phyloP scores from a whole-genome alignment of 2,113 vertebrate genomes.

The Perognathus longimembris region DNA sequence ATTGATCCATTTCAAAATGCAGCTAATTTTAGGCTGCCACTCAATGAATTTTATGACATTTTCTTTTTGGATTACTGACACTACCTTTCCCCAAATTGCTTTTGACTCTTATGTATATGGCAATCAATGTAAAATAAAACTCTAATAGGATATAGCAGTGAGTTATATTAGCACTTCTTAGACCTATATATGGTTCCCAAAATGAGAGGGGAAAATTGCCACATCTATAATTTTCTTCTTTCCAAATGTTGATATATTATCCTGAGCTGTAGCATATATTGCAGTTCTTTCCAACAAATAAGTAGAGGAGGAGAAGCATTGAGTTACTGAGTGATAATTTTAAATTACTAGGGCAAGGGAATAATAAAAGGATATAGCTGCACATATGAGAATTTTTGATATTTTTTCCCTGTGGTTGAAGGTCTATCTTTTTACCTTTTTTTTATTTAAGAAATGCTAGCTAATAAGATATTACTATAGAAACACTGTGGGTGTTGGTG shows the following conservation, averaged over 20 bases:
- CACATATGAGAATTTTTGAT: slow-evolving; percentile 28
- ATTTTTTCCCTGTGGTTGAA: slow-evolving; percentile 12
- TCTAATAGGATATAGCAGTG: background rate
- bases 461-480: slow-evolving; percentile 61
- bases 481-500: slow-evolving; percentile 25
- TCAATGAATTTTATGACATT: slow-evolving; percentile 57
- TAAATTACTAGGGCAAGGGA: slow-evolving; percentile 51
- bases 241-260: slow-evolving; percentile 48
- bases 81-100: slow-evolving; percentile 17
- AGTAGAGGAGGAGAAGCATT: slow-evolving; percentile 33
- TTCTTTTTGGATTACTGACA: slow-evolving; percentile 63
- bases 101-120: slow-evolving; percentile 3
- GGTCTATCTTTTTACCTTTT: slow-evolving; percentile 6
- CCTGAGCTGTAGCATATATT: slow-evolving; percentile 3
- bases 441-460: slow-evolving; percentile 40
- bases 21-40: slow-evolving; percentile 63
- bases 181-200: background rate
- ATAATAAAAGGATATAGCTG: slow-evolving; percentile 27
- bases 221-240: slow-evolving; percentile 44
- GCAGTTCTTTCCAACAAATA: slow-evolving; percentile 51
- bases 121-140: slow-evolving; percentile 46
- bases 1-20: slow-evolving; percentile 47
- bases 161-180: slow-evolving; percentile 31
- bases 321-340: slow-evolving; percentile 52
- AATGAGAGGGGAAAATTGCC: background rate